Evolutionary conservation across 2,797 vertebrate genomes (phyloP), one percentile per base, ranked within the genome.

Genomic region (Esox masquinongy): DNA sequence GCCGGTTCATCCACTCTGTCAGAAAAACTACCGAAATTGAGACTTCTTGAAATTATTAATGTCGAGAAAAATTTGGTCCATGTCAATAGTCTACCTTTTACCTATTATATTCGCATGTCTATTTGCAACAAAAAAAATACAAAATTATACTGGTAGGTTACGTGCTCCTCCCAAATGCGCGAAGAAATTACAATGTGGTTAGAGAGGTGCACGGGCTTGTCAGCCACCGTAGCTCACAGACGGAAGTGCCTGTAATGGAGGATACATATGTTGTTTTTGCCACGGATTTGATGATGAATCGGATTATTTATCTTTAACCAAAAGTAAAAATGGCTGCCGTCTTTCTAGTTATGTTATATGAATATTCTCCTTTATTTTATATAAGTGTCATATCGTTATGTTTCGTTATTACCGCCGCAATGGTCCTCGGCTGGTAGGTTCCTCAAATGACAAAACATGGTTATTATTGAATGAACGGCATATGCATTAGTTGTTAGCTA

Each of bases 351-450:
- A 96, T 93, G 16, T 79, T 99, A 0, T 98, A 95, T 72, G 97
- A 99, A 68, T 97, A 98, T 76, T 99, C 96, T 0, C 97, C 97
- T 0, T 90, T 97, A 1, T 98, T 99, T 78, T 97, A 96, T 86
- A 97, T 98, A 56, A 86, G 93, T 11, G 92, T 97, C 74, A 95
- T 99, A 14, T 96, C 95, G 15, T 77, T 97, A 39, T 99, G 97
- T 82, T 99, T 99, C 85, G 76, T 98, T 68, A 92, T 99, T 39
- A 99, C 97, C 36, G 97, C 96, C 11, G 95, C 95, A 19, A 91
- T 97, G 83, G 95, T 98, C 36, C 86, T 98, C 66, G 96, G 96
- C 88, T 97, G 97, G 97, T 99, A 85, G 92, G 95, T 92, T 59
- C 14, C 22, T 74, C 34, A 39, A 34, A 34, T 39, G 70, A 51